phyloP scores from a whole-genome alignment of 2,797 vertebrate species.

The Molossus alvarezi region DNA sequence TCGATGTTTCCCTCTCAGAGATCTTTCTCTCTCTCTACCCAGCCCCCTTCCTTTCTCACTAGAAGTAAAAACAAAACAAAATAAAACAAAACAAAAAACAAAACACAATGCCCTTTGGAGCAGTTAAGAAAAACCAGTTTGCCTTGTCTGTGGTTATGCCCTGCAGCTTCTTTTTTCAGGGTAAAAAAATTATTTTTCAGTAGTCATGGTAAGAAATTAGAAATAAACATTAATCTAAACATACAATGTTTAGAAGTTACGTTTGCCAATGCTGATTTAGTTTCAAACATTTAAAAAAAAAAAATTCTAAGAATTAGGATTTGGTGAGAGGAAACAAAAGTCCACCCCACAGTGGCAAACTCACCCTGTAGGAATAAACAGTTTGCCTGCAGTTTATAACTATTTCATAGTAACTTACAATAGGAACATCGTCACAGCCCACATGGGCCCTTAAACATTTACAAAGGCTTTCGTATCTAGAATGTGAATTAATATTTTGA shows the following conservation, averaged over 20 bases:
- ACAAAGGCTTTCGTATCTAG: neutral
- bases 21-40: too few species aligned
- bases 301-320: constrained; percentile 37
- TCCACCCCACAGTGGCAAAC: neutral
- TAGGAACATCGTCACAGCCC: neutral
- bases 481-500: constrained; percentile 42
- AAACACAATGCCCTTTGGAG: neutral
- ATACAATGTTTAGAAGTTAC: neutral
- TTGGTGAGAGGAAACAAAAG: neutral
- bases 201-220: constrained; percentile 11
- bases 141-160: neutral
- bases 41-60: too few species aligned
- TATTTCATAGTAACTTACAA: neutral
- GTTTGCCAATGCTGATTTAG: constrained; percentile 24
- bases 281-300: constrained; percentile 47
- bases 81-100: too few species aligned
- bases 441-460: neutral
- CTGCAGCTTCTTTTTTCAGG: neutral
- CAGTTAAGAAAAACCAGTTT: constrained; percentile 68
- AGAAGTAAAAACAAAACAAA: too few species aligned
- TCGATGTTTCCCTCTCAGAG: too few species aligned
- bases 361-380: neutral
- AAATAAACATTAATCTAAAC: constrained; percentile 42
- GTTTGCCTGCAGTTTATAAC: neutral
- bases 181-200: neutral